phyloP scores from a whole-genome alignment of 2,113 vertebrate species.

The Micromys minutus region DNA sequence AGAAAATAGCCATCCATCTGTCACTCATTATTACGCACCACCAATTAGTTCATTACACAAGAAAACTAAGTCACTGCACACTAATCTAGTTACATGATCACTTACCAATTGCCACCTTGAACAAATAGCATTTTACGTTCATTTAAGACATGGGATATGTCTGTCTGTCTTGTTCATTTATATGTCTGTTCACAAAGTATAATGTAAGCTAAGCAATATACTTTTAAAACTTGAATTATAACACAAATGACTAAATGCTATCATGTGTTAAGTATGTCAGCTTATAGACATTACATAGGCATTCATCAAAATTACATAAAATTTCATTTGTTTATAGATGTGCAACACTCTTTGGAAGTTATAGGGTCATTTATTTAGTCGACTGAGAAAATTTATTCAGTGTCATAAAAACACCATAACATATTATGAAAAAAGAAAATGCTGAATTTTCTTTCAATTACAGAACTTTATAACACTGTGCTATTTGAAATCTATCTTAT shows the following conservation, averaged over 20 bases:
- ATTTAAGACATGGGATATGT: background rate
- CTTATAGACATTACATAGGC: background rate
- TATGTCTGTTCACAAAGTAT: background rate
- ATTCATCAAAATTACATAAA: background rate
- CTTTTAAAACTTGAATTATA: background rate
- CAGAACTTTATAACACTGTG: background rate
- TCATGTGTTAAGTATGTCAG: background rate
- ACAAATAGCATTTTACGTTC: background rate
- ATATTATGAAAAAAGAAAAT: constrained; percentile 4
- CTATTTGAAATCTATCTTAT: background rate
- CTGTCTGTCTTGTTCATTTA: background rate
- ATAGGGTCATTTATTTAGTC: background rate
- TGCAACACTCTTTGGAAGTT: background rate
- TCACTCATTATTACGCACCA: background rate
- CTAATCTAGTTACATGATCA: background rate
- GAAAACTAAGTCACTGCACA: background rate
- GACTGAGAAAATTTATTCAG: background rate
- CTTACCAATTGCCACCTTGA: background rate
- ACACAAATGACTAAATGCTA: background rate
- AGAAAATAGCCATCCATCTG: background rate
- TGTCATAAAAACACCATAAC: no score
- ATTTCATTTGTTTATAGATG: background rate
- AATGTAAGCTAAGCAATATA: background rate
- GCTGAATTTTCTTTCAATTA: background rate
- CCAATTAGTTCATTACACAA: background rate